Evolutionary conservation across 2,113 vertebrate species (phyloP), one percentile per base, ranked within the genome.

Genomic region (Rhinoptilus africanus): DNA sequence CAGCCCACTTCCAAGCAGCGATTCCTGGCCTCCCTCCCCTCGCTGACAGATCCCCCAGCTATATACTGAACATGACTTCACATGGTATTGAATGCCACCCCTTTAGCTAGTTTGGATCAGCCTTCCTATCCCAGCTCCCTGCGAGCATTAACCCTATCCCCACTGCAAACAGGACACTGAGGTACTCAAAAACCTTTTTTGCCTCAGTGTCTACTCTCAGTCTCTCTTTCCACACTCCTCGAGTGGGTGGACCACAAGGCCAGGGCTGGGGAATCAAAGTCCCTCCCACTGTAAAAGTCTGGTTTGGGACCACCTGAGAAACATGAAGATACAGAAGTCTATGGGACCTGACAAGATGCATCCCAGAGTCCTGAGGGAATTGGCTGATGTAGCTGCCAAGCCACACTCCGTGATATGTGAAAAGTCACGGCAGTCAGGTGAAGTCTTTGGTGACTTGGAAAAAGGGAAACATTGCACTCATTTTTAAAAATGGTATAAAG

Each of bases 181-280:
- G 14, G 23, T n/a, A 72, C 14, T 51, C 23, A 41, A 22, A 18
- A 71, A n/a, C 9, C 15, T 2, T 43, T 41, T 41, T 51, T 71
- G 21, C 24, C 30, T 71, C 12, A 48, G 27, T 28, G 12, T 51
- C 64, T 35, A 64, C 13, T 63, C 16, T 5, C 13, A 79, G 1
- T 2, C 10, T 79, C 24, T 51, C 37, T 66, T 79, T 4, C 30
- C 37, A 22, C 24, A 53, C 5, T 3, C 54, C 60, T n/a, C 4
- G 1, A 53, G 19, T 28, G 10, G 37, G 64, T n/a, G 48, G 19
- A n/a, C 13, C 1, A 1, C 47, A 53, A n/a, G 30, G 6, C 10
- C 3, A 18, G 4, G 6, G 43, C 30, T 43, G 22, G 6, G 14
- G 37, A 24, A 43, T 2, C 37, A 47, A 35, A 85, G 28, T 21